A percentile compares a stretch with the other conserved stretches of the same genome.
phyloP scores from a whole-genome alignment of 2,797 vertebrate species.

The Dallia pectoralis region DNA sequence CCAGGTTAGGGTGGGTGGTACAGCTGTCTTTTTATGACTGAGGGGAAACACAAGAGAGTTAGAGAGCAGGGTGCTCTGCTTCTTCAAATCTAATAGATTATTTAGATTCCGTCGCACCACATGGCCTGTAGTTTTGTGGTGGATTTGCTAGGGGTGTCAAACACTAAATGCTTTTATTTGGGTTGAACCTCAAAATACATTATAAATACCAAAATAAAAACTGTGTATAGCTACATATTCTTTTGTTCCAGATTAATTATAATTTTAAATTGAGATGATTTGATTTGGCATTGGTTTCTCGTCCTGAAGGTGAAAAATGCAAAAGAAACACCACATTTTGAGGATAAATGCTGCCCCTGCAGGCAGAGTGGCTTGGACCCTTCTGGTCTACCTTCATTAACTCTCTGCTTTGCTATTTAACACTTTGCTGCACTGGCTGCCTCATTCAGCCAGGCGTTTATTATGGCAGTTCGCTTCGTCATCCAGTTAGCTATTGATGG shows the following conservation, averaged over 20 bases:
- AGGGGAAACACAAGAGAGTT: not conserved
- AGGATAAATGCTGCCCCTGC: no score
- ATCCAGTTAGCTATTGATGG: not conserved
- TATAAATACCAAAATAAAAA: no score
- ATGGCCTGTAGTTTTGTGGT: not conserved
- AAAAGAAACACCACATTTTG: no score
- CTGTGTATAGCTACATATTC: no score
- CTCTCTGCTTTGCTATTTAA: conserved; percentile 2
- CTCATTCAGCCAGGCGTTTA: not conserved
- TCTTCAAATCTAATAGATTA: not conserved
- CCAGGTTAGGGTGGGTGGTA: not conserved
- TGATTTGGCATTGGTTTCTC: no score
- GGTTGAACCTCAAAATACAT: no score
- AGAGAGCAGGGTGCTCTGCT: not conserved
- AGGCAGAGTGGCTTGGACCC: no score
- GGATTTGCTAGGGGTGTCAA: no score
- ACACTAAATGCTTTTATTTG: no score
- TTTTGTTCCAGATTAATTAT: no score
- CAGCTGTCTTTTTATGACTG: not conserved
- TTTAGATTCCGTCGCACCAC: not conserved
- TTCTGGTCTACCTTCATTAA: not conserved
- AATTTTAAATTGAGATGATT: no score
- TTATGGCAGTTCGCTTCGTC: not conserved
- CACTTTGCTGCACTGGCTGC: not conserved
- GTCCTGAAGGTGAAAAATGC: no score